Evolutionary conservation across 2,888 invertebrate species (phyloP).

Genomic region (Phanerotoma sp.): DNA sequence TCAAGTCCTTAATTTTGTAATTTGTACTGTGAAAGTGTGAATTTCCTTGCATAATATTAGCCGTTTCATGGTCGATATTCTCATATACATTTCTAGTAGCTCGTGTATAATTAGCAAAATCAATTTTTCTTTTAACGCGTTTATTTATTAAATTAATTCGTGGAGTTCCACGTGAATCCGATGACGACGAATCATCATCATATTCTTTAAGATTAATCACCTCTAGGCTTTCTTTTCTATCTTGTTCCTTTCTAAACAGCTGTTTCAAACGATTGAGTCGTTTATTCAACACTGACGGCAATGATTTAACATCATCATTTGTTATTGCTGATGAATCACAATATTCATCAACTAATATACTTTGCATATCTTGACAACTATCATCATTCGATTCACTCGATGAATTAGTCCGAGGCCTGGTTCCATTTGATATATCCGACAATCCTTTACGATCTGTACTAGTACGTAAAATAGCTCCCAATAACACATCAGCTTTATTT

Average conservation of each 20-base stretch:
- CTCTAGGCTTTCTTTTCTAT: constrained; percentile 30
- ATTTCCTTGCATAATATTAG: constrained; percentile 36
- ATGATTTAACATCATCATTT: constrained; percentile 43
- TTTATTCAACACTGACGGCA: constrained; percentile 47
- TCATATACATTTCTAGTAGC: constrained; percentile 19
- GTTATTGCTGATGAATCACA: constrained; percentile 21
- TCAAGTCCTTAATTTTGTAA: constrained; percentile 24
- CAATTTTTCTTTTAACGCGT: constrained; percentile 41
- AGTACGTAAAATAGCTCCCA: constrained; percentile 63
- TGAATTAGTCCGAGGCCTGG: constrained; percentile 20
- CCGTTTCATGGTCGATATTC: constrained; percentile 18
- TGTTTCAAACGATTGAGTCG: constrained; percentile 46
- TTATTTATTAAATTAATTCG: constrained; percentile 27
- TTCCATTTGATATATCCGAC: constrained; percentile 41
- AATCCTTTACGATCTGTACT: constrained; percentile 54
- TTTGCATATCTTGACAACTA: not conserved
- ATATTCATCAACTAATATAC: constrained; percentile 11
- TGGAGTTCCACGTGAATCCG: not conserved
- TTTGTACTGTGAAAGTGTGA: constrained; percentile 46
- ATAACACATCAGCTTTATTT: constrained; percentile 61
- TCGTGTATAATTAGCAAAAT: constrained; percentile 36
- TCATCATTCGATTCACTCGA: constrained; percentile 1
- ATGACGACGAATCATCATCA: not conserved
- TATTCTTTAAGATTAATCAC: not conserved
- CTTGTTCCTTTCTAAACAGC: constrained; percentile 49